These are phyloP conservation scores for Bombus cullumanus DNA, from an alignment of 1,140 invertebrate species.

Conservation along the genomic window DNA sequence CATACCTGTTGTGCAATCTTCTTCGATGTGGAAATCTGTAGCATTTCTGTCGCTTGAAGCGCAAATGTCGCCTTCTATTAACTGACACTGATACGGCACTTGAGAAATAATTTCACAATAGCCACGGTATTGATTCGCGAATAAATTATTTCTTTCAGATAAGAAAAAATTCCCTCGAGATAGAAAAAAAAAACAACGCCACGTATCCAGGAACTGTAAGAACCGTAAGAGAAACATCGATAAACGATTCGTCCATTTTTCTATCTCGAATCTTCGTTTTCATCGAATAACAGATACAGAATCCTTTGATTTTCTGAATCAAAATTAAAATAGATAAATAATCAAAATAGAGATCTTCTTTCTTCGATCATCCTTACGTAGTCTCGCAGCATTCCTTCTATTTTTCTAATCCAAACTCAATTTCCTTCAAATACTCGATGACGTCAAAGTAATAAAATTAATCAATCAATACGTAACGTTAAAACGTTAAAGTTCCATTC, in stretches of 20 bases:
- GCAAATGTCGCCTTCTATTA: not conserved
- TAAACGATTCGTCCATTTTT: not conserved
- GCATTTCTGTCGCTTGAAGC: constrained; percentile 12
- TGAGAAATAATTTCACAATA: not conserved
- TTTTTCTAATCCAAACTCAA: rapidly evolving
- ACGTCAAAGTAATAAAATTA: not conserved
- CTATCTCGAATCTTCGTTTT: not conserved
- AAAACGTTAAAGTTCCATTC: no score
- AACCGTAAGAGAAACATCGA: no score
- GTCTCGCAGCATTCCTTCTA: not conserved
- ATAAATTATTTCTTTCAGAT: no score
- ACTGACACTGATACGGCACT: no score
- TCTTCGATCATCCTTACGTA: not conserved
- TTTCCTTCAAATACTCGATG: not conserved
- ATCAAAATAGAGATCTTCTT: not conserved
- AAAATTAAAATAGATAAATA: not conserved
- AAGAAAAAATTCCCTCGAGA: no score
- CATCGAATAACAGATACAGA: no score
- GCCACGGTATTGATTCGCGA: no score
- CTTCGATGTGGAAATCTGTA: constrained; percentile 27
- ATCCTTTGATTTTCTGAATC: no score
- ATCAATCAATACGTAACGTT: rapidly evolving
- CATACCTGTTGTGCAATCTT: constrained; percentile 39
- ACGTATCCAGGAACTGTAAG: no score
- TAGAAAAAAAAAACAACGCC: no score